Evolutionary conservation across 1,140 invertebrate species (phyloP), one percentile per base, ranked within the genome.

Genomic region (Drosophila funebris): DNA sequence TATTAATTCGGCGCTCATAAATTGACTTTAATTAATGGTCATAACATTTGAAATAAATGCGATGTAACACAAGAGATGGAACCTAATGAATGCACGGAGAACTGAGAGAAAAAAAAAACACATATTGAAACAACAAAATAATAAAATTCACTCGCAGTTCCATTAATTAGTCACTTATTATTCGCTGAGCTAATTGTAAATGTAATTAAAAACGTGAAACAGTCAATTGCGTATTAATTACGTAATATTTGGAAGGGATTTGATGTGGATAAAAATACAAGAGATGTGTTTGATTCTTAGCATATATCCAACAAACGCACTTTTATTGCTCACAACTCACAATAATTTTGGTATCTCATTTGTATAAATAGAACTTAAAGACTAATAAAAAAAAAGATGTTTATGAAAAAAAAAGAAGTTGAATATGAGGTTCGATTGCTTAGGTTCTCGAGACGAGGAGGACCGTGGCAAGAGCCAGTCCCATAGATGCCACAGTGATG

Each of bases 331-430:
- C 33, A 57, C 33, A 75, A 54, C 56, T 72, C 61, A 75, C 9
- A 70, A 37, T 46, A 41, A 29, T 29, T 72, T 76, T 72, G 54
- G 60, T 73, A 60, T 75, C 29, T 67, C 63, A 53, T 68, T 67
- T 43, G 56, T 75, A 85, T 85, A 85, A 85, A 85, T 78, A 77
- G 68, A 20, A 27, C 81, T 85, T 87, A 81, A 5, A 62, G 61
- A 63, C 36, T 62, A 43, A 6, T 39, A 73, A 13, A 50, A 67
- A 79, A 84, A 80, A 77, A 71, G 74, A 53, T 8, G n/a, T 36
- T 44, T 13, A 58, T n/a, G 8, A 66, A 66, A 46, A 20, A 39
- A 53, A 11, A 66, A 46, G 14, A 39, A 53, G 8, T 41, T 3
- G 18, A 31, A 71, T 16, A 11, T 50, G 24, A 18, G 44, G 22